phyloP scores from a whole-genome alignment of 2,888 invertebrate species.

The Homarus gammarus region DNA sequence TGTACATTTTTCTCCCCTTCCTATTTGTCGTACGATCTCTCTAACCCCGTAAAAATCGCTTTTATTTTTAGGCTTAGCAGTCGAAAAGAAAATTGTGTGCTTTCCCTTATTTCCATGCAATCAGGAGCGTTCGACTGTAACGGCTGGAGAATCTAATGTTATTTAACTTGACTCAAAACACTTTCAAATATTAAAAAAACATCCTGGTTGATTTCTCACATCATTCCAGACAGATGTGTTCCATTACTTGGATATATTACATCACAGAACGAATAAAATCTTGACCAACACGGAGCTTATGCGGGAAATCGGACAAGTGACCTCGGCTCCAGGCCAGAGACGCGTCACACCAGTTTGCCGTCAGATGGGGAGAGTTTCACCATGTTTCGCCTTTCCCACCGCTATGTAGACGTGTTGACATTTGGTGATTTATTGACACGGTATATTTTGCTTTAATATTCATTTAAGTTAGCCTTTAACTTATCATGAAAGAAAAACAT shows the following conservation, averaged over 20 bases:
- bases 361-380: conserved; percentile 21
- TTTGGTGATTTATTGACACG: neutral
- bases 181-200: too few species aligned
- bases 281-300: too few species aligned
- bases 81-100: conserved; percentile 29
- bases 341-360: conserved; percentile 15
- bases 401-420: too few species aligned
- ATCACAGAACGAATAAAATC: too few species aligned
- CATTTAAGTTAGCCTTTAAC: neutral
- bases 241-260: too few species aligned
- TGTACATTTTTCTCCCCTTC: too few species aligned
- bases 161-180: neutral
- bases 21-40: too few species aligned
- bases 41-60: conserved; percentile 18
- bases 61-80: conserved; percentile 25
- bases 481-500: too few species aligned
- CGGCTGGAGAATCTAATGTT: neutral
- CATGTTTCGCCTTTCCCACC: neutral
- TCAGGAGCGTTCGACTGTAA: neutral
- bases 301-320: neutral
- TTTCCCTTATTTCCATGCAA: conserved; percentile 23
- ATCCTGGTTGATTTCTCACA: too few species aligned
- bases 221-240: too few species aligned
- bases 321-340: neutral
- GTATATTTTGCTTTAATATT: neutral